Percentiles rank a stretch among this genome's conserved stretches.
Conservation (phyloP, 2,888 invertebrate species). For the Eupithecia subfuscata region DNA sequence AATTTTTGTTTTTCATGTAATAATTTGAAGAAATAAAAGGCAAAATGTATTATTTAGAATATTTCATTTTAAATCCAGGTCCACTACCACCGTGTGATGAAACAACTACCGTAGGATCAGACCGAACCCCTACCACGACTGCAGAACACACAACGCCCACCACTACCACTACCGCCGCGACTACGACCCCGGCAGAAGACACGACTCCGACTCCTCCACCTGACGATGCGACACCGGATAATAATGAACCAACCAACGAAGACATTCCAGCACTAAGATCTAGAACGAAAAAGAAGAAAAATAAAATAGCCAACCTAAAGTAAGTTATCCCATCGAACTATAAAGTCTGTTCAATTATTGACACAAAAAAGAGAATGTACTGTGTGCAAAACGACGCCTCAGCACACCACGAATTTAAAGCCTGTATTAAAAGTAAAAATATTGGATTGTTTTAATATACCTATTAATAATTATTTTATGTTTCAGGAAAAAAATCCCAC, state of each 20-base stretch:
- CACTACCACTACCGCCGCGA: neutral
- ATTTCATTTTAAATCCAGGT: neutral
- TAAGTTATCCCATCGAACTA: neutral
- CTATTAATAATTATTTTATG: slow-evolving; percentile 4
- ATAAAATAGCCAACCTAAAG: neutral
- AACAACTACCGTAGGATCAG: neutral
- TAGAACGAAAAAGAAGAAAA: neutral
- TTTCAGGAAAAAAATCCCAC: slow-evolving; percentile 22
- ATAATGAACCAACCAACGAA: neutral
- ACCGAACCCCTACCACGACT: neutral
- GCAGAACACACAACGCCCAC: neutral
- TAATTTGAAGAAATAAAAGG: neutral
- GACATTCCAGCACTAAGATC: neutral
- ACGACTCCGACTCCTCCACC: neutral
- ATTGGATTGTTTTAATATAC: neutral
- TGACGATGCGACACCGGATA: neutral
- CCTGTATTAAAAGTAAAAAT: neutral
- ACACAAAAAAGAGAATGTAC: neutral
- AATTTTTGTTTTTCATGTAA: neutral
- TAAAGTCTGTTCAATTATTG: neutral
- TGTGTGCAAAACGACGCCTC: neutral
- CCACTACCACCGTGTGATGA: neutral
- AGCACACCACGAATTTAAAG: neutral
- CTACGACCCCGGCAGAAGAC: neutral
- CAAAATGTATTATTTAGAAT: neutral